phyloP scores from a whole-genome alignment of 2,888 invertebrate genomes.

The Aquatica leii region DNA sequence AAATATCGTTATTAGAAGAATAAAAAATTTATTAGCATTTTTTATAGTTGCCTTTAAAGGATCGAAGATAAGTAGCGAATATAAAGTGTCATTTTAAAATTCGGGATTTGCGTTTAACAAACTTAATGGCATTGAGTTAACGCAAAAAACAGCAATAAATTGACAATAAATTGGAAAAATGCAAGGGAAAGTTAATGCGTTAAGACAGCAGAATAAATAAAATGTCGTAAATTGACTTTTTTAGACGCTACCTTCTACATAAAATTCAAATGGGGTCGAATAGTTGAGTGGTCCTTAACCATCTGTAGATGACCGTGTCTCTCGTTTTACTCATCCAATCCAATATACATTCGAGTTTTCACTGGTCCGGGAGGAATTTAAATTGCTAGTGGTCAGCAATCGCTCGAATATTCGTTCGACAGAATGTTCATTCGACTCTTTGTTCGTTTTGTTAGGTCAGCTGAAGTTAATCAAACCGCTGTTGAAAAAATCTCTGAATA shows the following conservation, averaged over 20 bases:
- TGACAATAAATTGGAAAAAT: conserved; percentile 8
- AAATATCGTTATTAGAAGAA: conserved; percentile 3
- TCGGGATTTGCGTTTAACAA: conserved; percentile 17
- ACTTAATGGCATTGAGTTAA: conserved; percentile 15
- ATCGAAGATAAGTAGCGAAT: background rate
- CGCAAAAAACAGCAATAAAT: conserved; percentile 25
- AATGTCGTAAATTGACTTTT: conserved; percentile 37
- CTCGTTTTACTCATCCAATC: conserved; percentile 50
- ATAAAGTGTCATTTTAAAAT: background rate
- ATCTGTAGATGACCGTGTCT: conserved; percentile 45
- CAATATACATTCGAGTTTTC: conserved; percentile 52
- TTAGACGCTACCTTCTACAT: conserved; percentile 34
- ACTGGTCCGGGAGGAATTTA: conserved; percentile 53
- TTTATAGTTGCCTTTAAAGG: background rate
- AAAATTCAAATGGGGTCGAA: conserved; percentile 45
- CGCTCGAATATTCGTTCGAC: conserved; percentile 48
- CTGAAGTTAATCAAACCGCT: conserved; percentile 53
- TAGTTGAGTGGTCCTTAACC: conserved; percentile 48
- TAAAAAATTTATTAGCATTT: conserved; percentile 10
- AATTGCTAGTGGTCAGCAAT: conserved; percentile 55
- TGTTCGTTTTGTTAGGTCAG: conserved; percentile 55
- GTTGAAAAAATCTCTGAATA: conserved; percentile 48
- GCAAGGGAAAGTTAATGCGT: conserved; percentile 28
- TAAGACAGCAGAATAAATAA: conserved; percentile 34
- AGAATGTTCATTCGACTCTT: conserved; percentile 46